phyloP scores from a whole-genome alignment of 2,888 invertebrate species.

The Aporophyla nigra region DNA sequence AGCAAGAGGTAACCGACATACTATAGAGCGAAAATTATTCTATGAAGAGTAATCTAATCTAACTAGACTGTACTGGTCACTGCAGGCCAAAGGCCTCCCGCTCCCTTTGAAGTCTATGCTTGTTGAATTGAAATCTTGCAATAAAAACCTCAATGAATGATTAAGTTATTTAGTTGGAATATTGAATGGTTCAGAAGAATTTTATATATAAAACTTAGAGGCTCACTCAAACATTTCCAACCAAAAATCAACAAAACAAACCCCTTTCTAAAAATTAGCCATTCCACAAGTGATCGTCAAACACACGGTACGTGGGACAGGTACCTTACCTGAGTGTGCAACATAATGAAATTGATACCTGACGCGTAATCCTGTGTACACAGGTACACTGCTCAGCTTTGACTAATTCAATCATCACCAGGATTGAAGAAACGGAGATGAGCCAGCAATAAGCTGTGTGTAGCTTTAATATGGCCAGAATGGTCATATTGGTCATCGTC shows the following conservation, averaged over 20 bases:
- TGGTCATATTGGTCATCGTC: not conserved
- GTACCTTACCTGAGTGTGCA: slow-evolving; percentile 19
- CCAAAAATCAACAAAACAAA: slow-evolving; percentile 4
- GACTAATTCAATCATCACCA: slow-evolving; percentile 54
- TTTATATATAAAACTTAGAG: not conserved
- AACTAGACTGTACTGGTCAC: no score
- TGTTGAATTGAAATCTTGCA: not conserved
- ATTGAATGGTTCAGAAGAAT: not conserved
- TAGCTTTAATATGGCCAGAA: slow-evolving; percentile 6
- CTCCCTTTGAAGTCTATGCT: no score
- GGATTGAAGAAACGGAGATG: not conserved
- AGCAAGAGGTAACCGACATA: not conserved
- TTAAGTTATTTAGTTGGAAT: not conserved
- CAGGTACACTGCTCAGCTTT: slow-evolving; percentile 37
- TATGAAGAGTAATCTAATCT: not conserved
- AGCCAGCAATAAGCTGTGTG: not conserved
- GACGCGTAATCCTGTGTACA: slow-evolving; percentile 45
- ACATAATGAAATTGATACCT: slow-evolving; percentile 61
- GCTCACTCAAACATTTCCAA: not conserved
- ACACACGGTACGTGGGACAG: slow-evolving; percentile 37
- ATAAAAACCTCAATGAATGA: not conserved
- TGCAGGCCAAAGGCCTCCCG: no score
- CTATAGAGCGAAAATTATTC: not conserved
- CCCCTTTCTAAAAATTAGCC: slow-evolving; percentile 30
- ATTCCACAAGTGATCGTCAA: slow-evolving; percentile 41